Evolutionary conservation across 2,888 invertebrate genomes (phyloP).

Genomic region (Melangyna quadrimaculata): DNA sequence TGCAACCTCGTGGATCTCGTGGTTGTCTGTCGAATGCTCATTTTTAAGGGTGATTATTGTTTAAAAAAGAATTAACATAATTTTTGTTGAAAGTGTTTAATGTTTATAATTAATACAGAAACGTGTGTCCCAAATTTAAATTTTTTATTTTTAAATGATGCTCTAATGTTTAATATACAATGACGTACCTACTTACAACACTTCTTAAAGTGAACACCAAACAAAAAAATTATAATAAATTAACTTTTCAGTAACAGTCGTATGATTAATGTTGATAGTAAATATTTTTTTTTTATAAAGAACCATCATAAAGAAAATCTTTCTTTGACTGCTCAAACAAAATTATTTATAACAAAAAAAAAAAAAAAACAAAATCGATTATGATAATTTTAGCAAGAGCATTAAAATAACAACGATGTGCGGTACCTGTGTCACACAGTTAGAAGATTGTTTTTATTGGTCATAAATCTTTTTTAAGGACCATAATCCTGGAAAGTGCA

Average conservation of each 20-base stretch:
- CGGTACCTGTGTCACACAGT: neutral
- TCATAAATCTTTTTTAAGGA: conserved; percentile 44
- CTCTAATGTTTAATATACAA: no score
- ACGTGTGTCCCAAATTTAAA: no score
- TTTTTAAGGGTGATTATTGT: no score
- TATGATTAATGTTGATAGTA: neutral
- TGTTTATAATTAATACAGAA: no score
- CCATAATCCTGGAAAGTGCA: conserved; percentile 23
- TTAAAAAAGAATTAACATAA: no score
- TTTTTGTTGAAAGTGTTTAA: no score
- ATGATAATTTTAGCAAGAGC: conserved; percentile 19
- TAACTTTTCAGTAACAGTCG: neutral
- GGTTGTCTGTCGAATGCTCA: no score
- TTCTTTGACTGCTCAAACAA: neutral
- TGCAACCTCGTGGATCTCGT: no score
- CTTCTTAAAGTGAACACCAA: no score
- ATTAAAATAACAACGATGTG: neutral
- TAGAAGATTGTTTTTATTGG: conserved; percentile 8
- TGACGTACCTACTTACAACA: no score
- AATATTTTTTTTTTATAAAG: no score
- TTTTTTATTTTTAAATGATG: no score
- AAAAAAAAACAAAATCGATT: conserved; percentile 27
- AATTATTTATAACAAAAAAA: neutral
- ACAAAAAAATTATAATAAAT: neutral
- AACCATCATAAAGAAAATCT: neutral